Percentiles rank a stretch among this genome's conserved stretches.
phyloP scores from a whole-genome alignment of 2,888 invertebrate species.

The Hirudinaria manillensis region DNA sequence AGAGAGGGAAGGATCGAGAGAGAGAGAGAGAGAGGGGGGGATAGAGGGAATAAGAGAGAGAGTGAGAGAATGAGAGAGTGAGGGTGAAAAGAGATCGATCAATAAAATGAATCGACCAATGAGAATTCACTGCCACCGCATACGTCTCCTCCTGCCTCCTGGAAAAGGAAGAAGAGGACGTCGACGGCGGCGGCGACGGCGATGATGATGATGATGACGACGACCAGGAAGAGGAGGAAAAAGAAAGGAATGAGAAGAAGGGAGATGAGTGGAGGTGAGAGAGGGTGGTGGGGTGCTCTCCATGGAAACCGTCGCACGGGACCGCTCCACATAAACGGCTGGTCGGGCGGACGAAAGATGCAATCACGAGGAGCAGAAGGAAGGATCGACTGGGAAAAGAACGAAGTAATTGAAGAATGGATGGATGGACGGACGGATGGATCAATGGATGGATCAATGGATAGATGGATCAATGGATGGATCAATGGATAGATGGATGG shows the following conservation, averaged over 20 bases:
- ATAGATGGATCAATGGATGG: background rate
- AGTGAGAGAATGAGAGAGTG: constrained; percentile 9
- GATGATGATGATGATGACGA: constrained; percentile 23
- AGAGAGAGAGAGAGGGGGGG: constrained; percentile 10
- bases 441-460: background rate
- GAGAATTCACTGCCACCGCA: background rate
- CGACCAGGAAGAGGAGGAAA: background rate
- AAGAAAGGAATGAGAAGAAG: background rate
- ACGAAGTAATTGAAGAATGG: background rate
- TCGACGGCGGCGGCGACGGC: constrained; percentile 11
- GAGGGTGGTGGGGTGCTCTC: background rate
- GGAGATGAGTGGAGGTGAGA: background rate
- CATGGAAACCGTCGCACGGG: no score
- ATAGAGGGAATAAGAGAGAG: constrained; percentile 15
- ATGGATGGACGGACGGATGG: background rate
- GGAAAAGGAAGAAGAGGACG: background rate
- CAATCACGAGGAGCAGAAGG: no score
- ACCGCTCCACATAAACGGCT: no score
- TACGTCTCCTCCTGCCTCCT: background rate
- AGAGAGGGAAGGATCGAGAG: constrained; percentile 14
- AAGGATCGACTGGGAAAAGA: no score
- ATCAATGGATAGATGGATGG: background rate
- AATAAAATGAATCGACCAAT: constrained; percentile 21
- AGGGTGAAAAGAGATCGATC: constrained; percentile 16
- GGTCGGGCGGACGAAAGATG: no score